Evolutionary conservation across 1,140 invertebrate species (phyloP).

Genomic region (Camponotus pennsylvanicus): DNA sequence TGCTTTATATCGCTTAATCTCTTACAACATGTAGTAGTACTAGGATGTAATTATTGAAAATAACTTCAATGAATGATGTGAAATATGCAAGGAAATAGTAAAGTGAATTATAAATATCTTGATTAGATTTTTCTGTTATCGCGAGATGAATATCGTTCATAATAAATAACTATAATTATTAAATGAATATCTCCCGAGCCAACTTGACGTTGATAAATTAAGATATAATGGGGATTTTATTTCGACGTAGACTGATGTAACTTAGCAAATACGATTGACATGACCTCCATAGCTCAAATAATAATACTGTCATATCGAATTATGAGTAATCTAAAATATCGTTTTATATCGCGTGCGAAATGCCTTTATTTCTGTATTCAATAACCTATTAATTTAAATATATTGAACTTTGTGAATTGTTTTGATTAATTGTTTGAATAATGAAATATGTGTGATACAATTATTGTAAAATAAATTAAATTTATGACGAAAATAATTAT

Average conservation of each 20-base stretch:
- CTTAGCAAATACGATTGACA: conserved; percentile 33
- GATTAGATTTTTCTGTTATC: conserved; percentile 26
- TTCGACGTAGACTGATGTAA: conserved; percentile 26
- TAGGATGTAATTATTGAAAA: neutral
- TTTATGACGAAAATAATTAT: neutral
- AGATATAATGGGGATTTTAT: conserved; percentile 38
- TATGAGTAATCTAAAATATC: neutral
- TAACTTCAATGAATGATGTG: neutral
- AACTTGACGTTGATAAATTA: conserved; percentile 55
- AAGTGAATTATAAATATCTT: conserved; percentile 34
- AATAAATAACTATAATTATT: conserved; percentile 38
- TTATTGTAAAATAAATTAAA: neutral
- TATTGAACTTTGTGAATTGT: neutral
- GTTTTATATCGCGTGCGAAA: neutral
- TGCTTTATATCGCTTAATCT: conserved; percentile 15
- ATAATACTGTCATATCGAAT: neutral
- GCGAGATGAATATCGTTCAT: neutral
- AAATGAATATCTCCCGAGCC: neutral
- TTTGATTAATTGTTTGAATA: neutral
- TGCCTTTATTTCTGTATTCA: neutral
- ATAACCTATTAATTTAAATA: neutral
- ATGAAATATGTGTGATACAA: neutral
- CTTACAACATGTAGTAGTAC: neutral
- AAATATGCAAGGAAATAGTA: neutral
- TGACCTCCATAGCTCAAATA: conserved; percentile 8